Conservation (phyloP, 1,140 invertebrate genomes). For the Trinorchestia longiramus region DNA sequence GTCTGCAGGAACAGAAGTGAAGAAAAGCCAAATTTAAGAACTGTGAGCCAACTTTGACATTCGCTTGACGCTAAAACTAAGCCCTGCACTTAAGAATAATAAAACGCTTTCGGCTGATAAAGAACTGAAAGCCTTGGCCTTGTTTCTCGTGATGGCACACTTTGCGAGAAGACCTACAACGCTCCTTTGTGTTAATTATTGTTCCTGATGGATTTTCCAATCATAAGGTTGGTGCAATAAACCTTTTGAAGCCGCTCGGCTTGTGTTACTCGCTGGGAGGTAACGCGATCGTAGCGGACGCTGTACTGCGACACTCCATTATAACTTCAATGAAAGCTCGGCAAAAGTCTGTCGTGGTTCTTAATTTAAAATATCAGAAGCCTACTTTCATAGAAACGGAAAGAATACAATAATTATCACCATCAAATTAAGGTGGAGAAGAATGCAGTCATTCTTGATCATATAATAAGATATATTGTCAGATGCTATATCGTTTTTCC, state of each 20-base stretch:
- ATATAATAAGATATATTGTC: too few species aligned
- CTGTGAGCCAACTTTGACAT: neutral
- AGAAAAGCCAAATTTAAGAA: neutral
- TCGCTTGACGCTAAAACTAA: neutral
- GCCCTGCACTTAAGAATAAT: neutral
- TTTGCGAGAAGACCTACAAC: neutral
- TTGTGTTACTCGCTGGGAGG: neutral
- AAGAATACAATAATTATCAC: too few species aligned
- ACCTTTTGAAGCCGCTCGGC: neutral
- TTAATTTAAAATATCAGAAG: too few species aligned
- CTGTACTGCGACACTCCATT: neutral
- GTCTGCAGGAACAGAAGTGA: neutral
- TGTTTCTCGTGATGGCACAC: neutral
- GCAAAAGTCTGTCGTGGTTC: neutral
- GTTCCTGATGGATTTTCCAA: neutral
- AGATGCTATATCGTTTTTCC: too few species aligned
- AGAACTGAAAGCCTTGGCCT: neutral
- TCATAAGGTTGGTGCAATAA: neutral
- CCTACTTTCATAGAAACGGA: too few species aligned
- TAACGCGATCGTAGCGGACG: neutral
- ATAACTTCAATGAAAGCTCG: neutral
- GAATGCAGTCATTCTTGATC: too few species aligned
- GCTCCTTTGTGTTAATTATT: slow-evolving; percentile 42
- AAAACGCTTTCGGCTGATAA: neutral
- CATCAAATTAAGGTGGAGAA: too few species aligned